A percentile compares a stretch with the other conserved stretches of the same genome.
These are phyloP conservation scores for Penaeus indicus DNA, from an alignment of 1,140 invertebrate genomes.

Conservation along the genomic window DNA sequence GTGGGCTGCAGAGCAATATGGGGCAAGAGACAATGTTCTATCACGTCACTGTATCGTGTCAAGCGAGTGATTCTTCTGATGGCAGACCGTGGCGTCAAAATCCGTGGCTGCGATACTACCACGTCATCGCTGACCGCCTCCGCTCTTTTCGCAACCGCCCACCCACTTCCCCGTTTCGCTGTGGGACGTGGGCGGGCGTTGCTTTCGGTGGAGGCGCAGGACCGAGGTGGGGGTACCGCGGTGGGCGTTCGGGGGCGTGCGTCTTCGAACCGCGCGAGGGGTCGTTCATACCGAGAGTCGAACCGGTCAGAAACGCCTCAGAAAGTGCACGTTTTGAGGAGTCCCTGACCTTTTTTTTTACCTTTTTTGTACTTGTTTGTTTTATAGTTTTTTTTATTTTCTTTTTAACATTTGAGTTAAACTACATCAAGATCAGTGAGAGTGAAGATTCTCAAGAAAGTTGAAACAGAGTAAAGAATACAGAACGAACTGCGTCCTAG, in stretches of 20 bases:
- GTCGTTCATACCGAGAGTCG: not conserved
- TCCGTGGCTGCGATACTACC: slow-evolving; percentile 1
- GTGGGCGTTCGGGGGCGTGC: not conserved
- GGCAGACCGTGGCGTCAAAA: slow-evolving; percentile 45
- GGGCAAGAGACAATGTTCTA: slow-evolving; percentile 56
- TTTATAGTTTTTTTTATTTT: slow-evolving; percentile 23
- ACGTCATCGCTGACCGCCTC: not conserved
- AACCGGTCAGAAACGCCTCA: not conserved
- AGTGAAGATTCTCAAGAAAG: not conserved
- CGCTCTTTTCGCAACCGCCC: not conserved
- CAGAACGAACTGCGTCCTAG: not conserved
- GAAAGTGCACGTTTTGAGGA: slow-evolving; percentile 48
- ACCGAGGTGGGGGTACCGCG: slow-evolving; percentile 14
- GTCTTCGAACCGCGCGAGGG: not conserved
- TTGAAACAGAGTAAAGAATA: not conserved
- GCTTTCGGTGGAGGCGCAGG: not conserved
- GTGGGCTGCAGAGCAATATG: slow-evolving; percentile 41
- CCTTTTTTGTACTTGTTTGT: not conserved
- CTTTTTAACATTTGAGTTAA: not conserved
- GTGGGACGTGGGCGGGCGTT: not conserved
- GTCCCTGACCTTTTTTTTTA: slow-evolving; percentile 1
- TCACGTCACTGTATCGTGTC: slow-evolving; percentile 29
- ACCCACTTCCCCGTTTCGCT: not conserved
- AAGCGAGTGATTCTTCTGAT: slow-evolving; percentile 29
- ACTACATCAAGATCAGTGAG: not conserved